phyloP scores from a whole-genome alignment of 2,113 vertebrate genomes.

The Pomatorhinus ruficollis region DNA sequence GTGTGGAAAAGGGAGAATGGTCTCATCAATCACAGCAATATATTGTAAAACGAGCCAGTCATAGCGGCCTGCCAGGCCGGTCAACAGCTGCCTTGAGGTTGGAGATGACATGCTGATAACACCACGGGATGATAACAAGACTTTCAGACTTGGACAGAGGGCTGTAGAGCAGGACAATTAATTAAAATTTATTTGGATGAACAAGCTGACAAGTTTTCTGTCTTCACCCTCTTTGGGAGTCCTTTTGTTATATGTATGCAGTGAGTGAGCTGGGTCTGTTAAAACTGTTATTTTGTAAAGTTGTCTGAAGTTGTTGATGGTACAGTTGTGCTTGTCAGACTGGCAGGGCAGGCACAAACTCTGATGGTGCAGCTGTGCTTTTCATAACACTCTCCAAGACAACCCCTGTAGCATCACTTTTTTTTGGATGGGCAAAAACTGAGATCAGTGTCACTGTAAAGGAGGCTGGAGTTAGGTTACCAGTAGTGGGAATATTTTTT shows the following conservation, averaged over 20 bases:
- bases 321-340: not conserved
- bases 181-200: not conserved
- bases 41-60: not conserved
- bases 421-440: not conserved
- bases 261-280: not conserved
- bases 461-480: not conserved
- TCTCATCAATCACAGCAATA: not conserved
- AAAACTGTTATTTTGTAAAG: not conserved
- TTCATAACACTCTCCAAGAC: not conserved
- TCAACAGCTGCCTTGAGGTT: not conserved
- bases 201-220: not conserved
- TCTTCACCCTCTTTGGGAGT: not conserved
- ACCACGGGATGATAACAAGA: not conserved
- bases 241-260: accelerated
- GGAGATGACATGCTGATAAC: not conserved
- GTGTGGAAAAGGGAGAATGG: not conserved
- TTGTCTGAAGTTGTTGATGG: not conserved
- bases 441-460: not conserved
- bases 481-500: not conserved
- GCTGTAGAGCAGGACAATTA: not conserved
- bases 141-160: not conserved
- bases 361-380: accelerated
- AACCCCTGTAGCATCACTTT: not conserved
- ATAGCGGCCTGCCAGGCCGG: not conserved
- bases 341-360: not conserved